Base-by-base conservation (phyloP, 2,888 invertebrate genomes). In the Bhutanitis thaidina region DNA sequence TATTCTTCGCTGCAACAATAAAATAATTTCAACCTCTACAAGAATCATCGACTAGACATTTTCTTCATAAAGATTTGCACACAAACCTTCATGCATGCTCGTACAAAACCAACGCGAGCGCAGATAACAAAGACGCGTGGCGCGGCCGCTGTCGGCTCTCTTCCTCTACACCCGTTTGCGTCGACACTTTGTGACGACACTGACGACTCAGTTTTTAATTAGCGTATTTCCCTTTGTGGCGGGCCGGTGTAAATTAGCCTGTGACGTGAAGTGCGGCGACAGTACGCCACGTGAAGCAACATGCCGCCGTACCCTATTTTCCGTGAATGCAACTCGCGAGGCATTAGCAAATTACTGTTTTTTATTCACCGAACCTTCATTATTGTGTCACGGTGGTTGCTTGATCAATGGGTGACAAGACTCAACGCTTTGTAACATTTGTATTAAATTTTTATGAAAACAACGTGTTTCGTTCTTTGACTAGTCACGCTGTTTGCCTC, bases 171-270 rank as follows among this genome's bases (percentile, higher is more conserved):
- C 64, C 69, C 75, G 74, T 76, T 72, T 69, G 76, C 72, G 56
- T 69, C 73, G 76, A 77, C 85, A 85, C 84, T 86, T 83, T 87
- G 84, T 81, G 81, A 75, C 74, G 82, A 71, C 76, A 78, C 81
- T 80, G 83, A 75, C 74, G 81, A 71, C 75, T 80, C 81, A 70
- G 67, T 84, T 89, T 88, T 89, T 87, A 88, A 89, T 89, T 88
- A 89, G 87, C 85, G 80, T 75, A 77, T 80, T 83, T 79, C 75
- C 80, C 87, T 89, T 87, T 87, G 87, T 86, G 73, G 71, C 70
- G 64, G 65, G 62, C 65, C 65, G 62, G 70, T 70, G 78, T 72
- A 83, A 83, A 88, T 88, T 88, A 88, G 88, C 86, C 85, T 71
- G 69, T 68, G 79, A 80, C 73, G 78, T 82, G 80, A 70, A 81